Evolutionary conservation across 2,797 vertebrate species (phyloP).

Genomic region (Orientallactaga sibirica): DNA sequence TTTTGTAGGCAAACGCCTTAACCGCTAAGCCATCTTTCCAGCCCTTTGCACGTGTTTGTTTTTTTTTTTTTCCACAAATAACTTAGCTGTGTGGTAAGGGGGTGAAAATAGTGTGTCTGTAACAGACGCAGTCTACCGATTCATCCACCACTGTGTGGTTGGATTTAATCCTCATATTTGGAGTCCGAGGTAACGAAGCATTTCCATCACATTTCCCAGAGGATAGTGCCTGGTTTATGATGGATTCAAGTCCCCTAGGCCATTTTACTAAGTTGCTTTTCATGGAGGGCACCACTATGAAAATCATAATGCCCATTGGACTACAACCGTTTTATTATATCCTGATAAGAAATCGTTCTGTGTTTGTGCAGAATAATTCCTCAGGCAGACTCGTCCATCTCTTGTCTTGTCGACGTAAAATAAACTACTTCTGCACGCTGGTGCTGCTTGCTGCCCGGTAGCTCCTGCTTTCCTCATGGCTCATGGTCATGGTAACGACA

Average conservation of each 20-base stretch:
- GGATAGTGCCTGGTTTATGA: conserved; percentile 59
- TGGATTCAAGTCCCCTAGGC: conserved; percentile 45
- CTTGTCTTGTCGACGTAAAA: conserved; percentile 39
- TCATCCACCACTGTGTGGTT: not conserved
- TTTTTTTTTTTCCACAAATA: not conserved
- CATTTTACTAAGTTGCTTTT: conserved; percentile 68
- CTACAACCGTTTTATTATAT: conserved; percentile 15
- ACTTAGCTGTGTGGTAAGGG: not conserved
- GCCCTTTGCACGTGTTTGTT: no score
- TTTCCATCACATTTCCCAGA: conserved; percentile 19
- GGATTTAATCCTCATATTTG: conserved; percentile 43
- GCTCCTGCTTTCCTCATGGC: not conserved
- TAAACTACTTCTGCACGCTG: not conserved
- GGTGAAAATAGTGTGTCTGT: conserved; percentile 3
- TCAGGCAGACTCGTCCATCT: not conserved
- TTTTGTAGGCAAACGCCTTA: no score
- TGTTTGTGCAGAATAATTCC: conserved; percentile 42
- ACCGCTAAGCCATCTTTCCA: no score
- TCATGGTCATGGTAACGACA: not conserved
- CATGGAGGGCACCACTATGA: conserved; percentile 57
- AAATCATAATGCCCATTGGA: conserved; percentile 67
- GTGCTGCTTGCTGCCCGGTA: not conserved
- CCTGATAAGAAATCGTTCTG: conserved; percentile 59
- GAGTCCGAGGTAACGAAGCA: conserved; percentile 70
- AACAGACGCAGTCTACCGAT: conserved; percentile 58